These are phyloP conservation scores for Poecile atricapillus DNA, from an alignment of 2,113 vertebrate species.

Conservation along the genomic window DNA sequence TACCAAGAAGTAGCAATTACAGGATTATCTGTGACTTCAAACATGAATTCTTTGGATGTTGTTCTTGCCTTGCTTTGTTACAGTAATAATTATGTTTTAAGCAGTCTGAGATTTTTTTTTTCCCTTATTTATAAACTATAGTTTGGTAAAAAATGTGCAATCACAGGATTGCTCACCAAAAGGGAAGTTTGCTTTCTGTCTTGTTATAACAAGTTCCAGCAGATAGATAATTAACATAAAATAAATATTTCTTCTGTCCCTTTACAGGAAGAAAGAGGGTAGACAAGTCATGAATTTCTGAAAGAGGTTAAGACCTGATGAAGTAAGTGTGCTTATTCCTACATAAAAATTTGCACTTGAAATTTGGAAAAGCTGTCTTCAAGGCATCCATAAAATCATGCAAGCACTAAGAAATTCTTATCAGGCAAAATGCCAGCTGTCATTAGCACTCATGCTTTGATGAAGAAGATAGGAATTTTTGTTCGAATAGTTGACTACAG, in stretches of 20 bases:
- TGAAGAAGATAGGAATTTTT: not conserved
- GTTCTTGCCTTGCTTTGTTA: slow-evolving; percentile 39
- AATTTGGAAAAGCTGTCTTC: not conserved
- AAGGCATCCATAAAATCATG: not conserved
- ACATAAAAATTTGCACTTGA: not conserved
- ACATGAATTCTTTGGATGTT: slow-evolving; percentile 44
- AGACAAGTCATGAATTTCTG: not conserved
- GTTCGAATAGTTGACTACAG: not conserved
- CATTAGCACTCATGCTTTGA: not conserved
- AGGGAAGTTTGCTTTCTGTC: not conserved
- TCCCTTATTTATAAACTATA: not conserved
- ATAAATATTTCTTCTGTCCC: not conserved
- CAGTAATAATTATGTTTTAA: slow-evolving; percentile 52
- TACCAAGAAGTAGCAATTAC: slow-evolving; percentile 67
- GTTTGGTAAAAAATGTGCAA: not conserved
- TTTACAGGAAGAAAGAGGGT: not conserved
- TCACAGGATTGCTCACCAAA: not conserved
- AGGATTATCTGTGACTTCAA: slow-evolving; percentile 70
- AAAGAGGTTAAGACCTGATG: not conserved
- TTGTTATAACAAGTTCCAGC: not conserved
- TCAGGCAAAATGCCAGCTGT: not conserved
- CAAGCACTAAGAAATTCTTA: not conserved
- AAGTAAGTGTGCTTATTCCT: not conserved
- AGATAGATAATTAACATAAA: not conserved
- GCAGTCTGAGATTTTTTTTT: not conserved